Evolutionary conservation across 2,113 vertebrate genomes (phyloP).

Genomic region (Gopherus evgoodei): DNA sequence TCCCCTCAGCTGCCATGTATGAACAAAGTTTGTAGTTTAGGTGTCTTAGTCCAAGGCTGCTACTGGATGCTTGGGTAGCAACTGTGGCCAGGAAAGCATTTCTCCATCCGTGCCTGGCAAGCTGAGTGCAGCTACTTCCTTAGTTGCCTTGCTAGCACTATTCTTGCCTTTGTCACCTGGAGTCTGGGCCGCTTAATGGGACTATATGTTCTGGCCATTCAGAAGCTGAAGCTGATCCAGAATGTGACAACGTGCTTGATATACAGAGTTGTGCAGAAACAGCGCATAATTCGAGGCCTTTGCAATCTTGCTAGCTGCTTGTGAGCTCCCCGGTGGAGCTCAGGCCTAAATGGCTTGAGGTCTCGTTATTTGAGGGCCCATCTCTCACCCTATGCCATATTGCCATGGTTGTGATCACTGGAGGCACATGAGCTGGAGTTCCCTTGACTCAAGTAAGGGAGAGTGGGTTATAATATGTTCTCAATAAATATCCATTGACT

Average conservation of each 20-base stretch:
- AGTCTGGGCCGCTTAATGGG: background rate
- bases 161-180: background rate
- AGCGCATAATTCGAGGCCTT: background rate
- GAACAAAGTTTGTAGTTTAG: background rate
- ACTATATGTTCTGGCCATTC: background rate
- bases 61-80: background rate
- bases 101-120: background rate
- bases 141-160: background rate
- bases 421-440: background rate
- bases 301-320: background rate
- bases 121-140: background rate
- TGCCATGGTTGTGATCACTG: background rate
- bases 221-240: background rate
- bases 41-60: background rate
- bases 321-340: background rate
- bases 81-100: background rate
- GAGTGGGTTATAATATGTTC: background rate
- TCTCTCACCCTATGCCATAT: background rate
- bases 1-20: background rate
- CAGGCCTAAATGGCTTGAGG: background rate
- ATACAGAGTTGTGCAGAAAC: background rate
- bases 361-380: background rate
- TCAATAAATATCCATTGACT: background rate
- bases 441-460: background rate
- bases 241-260: background rate